Evolutionary conservation across 1,140 invertebrate species (phyloP), one percentile per base, ranked within the genome.

Genomic region (Pogonomyrmex barbatus): DNA sequence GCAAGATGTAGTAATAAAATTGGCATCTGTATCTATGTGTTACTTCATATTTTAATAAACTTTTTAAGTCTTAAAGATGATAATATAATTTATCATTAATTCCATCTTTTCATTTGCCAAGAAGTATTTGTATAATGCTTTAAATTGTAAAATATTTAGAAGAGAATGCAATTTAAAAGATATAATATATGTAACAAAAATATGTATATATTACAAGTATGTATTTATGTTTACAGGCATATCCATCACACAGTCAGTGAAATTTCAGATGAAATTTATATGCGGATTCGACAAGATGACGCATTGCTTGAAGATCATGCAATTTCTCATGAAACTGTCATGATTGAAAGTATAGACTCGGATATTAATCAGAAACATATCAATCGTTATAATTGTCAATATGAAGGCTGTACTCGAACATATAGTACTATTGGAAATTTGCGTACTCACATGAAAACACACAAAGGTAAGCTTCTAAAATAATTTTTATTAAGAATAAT

Each of bases 361-460:
- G 95, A 96, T 62, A 96, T 96, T 24, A 97, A 96, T 93, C 95
- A 96, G 90, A 97, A 95, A 88, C 96, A 96, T 93, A 96, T 97
- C 17, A 97, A 96, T 92, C 95, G 97, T 85, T 98, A 97, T 94
- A 96, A 96, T 91, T 99, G 99, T 95, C 97, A 98, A 95, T 99
- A 97, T 95, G 97, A 98, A 86, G 98, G 98, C 1, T 99, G 99
- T 95, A 95, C 96, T 85, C 96, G 98, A 89, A 98, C 97, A 36
- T 99, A 99, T 93, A 99, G 98, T 91, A 99, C 98, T 9, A 97
- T 98, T 87, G 98, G 98, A 71, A 99, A 99, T 95, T 95, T 99
- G 71, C 96, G 98, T 92, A 99, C 98, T 73, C 99, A 99, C 95
- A 97, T 98, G 96, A 99, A 99, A 96, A 99, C 98, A 83, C 98